Evolutionary conservation across 2,888 invertebrate species (phyloP).

Genomic region (Chymomyza caudatula): DNA sequence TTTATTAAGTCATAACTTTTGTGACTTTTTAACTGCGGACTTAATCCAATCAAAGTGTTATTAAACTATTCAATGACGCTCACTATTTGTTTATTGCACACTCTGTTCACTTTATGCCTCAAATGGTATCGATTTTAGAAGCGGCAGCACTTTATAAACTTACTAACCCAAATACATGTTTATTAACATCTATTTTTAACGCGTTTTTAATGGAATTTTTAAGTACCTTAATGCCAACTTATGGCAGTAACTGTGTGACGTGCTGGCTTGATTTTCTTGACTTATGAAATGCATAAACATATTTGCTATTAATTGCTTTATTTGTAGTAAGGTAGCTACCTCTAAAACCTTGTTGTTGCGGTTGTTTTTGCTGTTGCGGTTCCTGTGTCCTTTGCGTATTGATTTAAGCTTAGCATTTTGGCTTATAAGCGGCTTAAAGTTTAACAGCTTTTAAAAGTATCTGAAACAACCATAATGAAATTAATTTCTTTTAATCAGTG

Average conservation of each 20-base stretch:
- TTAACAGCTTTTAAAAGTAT: constrained; percentile 5
- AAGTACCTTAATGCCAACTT: constrained; percentile 20
- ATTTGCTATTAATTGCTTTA: constrained; percentile 59
- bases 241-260: constrained; percentile 26
- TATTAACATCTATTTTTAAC: constrained; percentile 20
- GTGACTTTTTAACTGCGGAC: no score
- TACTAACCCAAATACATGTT: no score
- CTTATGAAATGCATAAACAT: constrained; percentile 43
- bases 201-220: constrained; percentile 55
- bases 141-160: no score
- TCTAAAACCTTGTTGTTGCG: neutral
- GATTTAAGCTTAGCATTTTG: neutral
- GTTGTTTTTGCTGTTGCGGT: neutral
- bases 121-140: neutral
- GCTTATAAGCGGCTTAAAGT: constrained; percentile 31
- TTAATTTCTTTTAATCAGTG: neutral
- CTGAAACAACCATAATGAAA: neutral
- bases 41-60: no score
- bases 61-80: no score
- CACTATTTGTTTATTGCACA: neutral
- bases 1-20: no score
- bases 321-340: constrained; percentile 20
- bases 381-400: constrained; percentile 12
- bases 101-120: neutral
- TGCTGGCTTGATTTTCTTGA: constrained; percentile 33